Evolutionary conservation across 2,113 vertebrate genomes (phyloP).

Genomic region (Lophura nycthemera): DNA sequence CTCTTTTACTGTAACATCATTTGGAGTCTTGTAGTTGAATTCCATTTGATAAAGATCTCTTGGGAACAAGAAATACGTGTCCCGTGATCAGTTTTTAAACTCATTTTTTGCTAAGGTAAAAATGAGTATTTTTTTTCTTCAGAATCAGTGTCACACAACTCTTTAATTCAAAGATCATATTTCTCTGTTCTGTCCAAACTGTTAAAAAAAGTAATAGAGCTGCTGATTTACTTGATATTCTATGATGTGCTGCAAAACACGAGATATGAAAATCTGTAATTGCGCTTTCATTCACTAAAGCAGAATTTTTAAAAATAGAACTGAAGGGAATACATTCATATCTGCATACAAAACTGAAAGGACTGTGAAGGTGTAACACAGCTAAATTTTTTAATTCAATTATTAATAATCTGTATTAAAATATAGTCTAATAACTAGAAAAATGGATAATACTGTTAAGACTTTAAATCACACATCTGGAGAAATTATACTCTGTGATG

Average conservation of each 20-base stretch:
- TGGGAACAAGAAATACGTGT: not conserved
- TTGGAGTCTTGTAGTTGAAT: not conserved
- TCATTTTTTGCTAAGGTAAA: not conserved
- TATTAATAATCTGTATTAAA: not conserved
- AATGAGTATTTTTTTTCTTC: not conserved
- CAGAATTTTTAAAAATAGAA: not conserved
- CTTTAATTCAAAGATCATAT: not conserved
- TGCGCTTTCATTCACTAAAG: not conserved
- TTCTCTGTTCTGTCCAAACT: not conserved
- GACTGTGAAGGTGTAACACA: not conserved
- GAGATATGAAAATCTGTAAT: not conserved
- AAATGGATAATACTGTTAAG: conserved; percentile 2
- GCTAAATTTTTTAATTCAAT: conserved; percentile 2
- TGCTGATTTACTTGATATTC: not conserved
- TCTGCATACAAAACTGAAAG: not conserved
- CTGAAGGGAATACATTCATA: not conserved
- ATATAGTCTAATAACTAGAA: not conserved
- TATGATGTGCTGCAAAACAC: not conserved
- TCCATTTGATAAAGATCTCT: not conserved
- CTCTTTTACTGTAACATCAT: not conserved
- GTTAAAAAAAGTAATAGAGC: not conserved
- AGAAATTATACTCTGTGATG: conserved; percentile 4
- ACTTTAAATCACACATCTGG: conserved; percentile 16
- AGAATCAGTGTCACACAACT: not conserved
- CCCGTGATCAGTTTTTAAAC: not conserved